These are phyloP conservation scores for Seriola rivoliana DNA, from an alignment of 2,113 vertebrate species.

Conservation along the genomic window DNA sequence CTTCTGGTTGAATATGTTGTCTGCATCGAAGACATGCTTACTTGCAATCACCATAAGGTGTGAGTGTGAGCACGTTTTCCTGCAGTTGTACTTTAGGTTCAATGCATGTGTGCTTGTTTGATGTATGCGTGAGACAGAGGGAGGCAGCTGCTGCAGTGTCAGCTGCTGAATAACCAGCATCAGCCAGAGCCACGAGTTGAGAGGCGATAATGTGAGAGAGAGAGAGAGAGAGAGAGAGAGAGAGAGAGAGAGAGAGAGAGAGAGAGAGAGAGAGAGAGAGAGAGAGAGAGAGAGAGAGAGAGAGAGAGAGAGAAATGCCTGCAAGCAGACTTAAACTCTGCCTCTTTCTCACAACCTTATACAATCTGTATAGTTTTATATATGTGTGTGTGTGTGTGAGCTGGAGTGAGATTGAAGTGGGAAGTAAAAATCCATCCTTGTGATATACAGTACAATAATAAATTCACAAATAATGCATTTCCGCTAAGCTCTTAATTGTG, in stretches of 20 bases:
- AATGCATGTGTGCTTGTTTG: background rate
- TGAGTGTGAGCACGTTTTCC: background rate
- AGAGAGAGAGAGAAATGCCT: constrained; percentile 24
- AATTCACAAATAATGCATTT: background rate
- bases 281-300: no score
- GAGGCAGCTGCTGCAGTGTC: constrained; percentile 44
- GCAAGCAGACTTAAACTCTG: constrained; percentile 28
- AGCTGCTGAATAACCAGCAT: constrained; percentile 46
- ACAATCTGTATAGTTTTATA: background rate
- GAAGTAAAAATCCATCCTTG: background rate
- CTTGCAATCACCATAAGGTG: background rate
- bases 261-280: no score
- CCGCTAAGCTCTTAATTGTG: background rate
- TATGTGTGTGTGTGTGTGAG: background rate
- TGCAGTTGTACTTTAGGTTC: background rate
- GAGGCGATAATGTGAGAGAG: constrained; percentile 51
- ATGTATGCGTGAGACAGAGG: constrained; percentile 16
- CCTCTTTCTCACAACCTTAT: background rate
- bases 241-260: no score
- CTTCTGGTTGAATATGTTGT: constrained; percentile 15
- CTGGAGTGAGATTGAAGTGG: background rate
- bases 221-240: background rate
- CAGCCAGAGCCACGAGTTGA: constrained; percentile 25
- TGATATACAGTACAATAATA: background rate
- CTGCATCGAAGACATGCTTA: constrained; percentile 11